Evolutionary conservation across 2,888 invertebrate genomes (phyloP).

Genomic region (Sepioteuthis lessoniana): DNA sequence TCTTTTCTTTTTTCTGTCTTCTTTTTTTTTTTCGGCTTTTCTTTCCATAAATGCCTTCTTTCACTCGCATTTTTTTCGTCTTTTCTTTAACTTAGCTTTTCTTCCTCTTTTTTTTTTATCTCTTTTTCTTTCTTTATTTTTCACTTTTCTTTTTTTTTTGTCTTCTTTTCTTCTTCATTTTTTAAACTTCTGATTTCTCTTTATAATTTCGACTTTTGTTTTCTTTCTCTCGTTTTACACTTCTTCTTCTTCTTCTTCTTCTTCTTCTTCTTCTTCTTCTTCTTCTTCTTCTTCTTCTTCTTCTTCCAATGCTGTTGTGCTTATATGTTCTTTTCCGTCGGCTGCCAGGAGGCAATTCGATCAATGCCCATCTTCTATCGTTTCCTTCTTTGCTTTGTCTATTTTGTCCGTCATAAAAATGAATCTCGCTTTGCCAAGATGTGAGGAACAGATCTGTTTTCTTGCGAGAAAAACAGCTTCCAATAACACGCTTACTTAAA

Average conservation of each 20-base stretch:
- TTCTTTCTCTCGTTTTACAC: not conserved
- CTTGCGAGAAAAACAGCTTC: not conserved
- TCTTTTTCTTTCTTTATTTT: not conserved
- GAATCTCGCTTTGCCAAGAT: not conserved
- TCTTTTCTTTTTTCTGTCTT: not conserved
- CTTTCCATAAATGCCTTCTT: not conserved
- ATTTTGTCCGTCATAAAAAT: not conserved
- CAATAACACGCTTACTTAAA: slow-evolving; percentile 33
- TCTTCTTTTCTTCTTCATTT: too few species aligned
- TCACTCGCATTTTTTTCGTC: not conserved
- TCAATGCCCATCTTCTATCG: not conserved
- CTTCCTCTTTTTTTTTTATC: not conserved
- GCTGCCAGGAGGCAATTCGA: not conserved
- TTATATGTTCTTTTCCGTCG: not conserved
- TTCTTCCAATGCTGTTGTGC: not conserved
- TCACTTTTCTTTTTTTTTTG: not conserved
- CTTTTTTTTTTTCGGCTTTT: not conserved
- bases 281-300: not conserved
- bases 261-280: not conserved
- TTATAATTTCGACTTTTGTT: not conserved
- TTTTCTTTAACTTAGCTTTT: not conserved
- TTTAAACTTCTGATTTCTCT: too few species aligned
- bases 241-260: not conserved
- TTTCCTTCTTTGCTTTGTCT: not conserved
- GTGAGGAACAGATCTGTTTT: not conserved